phyloP scores from a whole-genome alignment of 2,113 vertebrate genomes.

The Corythornis madagascariensis region DNA sequence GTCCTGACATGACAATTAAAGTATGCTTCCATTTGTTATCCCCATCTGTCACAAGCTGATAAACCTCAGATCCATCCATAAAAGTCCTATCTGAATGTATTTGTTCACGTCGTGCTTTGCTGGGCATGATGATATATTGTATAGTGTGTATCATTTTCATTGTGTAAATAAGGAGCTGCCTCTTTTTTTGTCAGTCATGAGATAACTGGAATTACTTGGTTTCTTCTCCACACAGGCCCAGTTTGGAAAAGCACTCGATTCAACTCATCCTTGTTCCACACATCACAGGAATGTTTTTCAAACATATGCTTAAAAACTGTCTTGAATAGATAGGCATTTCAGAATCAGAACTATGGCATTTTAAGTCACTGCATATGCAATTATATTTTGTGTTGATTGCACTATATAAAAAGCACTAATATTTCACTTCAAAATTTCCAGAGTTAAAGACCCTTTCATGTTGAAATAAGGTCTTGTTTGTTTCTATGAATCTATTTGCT shows the following conservation, averaged over 20 bases:
- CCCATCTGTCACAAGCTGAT: constrained; percentile 32
- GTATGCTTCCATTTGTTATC: constrained; percentile 33
- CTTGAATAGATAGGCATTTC: background rate
- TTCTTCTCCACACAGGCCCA: background rate
- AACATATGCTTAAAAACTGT: background rate
- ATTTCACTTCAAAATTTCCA: background rate
- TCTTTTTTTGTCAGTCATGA: background rate
- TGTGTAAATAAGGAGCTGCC: constrained; percentile 23
- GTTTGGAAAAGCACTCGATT: background rate
- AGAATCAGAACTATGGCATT: constrained; percentile 12
- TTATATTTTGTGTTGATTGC: constrained; percentile 37
- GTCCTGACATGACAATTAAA: constrained; percentile 32
- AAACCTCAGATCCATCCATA: background rate
- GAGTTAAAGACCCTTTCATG: constrained; percentile 43
- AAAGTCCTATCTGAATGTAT: background rate
- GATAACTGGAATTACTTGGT: background rate
- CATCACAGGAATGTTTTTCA: background rate
- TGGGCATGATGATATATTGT: background rate
- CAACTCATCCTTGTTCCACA: background rate
- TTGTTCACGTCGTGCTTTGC: background rate
- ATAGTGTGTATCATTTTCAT: background rate
- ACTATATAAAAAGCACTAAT: constrained; percentile 9
- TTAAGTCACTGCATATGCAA: background rate
- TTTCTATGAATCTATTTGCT: background rate
- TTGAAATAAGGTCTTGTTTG: background rate